Base-by-base conservation (phyloP, 2,888 invertebrate genomes). In the Brachypterus glaber region DNA sequence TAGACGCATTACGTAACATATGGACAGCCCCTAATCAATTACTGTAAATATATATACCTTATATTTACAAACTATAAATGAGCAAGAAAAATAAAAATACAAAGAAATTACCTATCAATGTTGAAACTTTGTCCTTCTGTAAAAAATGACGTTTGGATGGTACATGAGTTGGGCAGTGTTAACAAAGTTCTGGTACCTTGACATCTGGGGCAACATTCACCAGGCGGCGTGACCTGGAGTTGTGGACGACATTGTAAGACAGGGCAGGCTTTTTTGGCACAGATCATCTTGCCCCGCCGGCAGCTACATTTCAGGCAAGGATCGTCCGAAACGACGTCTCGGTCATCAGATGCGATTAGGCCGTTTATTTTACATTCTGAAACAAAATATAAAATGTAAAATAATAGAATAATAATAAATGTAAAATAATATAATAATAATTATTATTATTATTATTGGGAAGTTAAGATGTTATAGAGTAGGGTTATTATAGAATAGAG, bases 281-380 rank as follows among this genome's bases (percentile, higher is more conserved):
- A 92, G 11, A 79, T 79, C 50, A 91, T 65, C 36, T 75, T 72
- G 5, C 68, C 70, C 50, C 72, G 72, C 49, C 76, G 73, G 62
- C 90, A 91, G 29, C 80, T 78, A 55, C 90, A 91, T 37, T 84
- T 84, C 43, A 90, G 68, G 57, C 90, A 91, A 2, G 89, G 87
- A 66, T 90, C 90, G 58, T 87, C 87, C 27, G 81, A 77, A 29
- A 82, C 79, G 29, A 88, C 87, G 41, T 74, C 72, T 36, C 76
- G 69, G 14, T 86, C 87, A 51, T 86, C 82, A 48, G 79, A 75
- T 17, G 88, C 85, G 26, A 74, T 76, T 63, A 86, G 83, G 0
- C 89, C 89, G 58, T 90, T 87, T 53, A 91, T 79, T 52, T 54
- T 59, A 42, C 65, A 65, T 47, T 62, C 64, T 65, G 48, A 11